These are phyloP conservation scores for Eupithecia subumbrata DNA, from an alignment of 2,888 invertebrate genomes.

Conservation along the genomic window DNA sequence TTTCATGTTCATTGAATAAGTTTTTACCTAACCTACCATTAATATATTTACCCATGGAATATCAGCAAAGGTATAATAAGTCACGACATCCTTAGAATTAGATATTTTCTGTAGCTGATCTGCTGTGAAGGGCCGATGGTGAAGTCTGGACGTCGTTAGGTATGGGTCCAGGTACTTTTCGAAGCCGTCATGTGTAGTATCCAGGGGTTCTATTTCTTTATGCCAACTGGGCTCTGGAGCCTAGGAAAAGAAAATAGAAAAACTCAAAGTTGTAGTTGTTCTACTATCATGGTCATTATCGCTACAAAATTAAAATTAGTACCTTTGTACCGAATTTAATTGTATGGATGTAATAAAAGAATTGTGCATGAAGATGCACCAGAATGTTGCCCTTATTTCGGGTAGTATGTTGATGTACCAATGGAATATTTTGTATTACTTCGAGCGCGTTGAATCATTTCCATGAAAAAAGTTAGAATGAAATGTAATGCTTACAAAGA, in stretches of 20 bases:
- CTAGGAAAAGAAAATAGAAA: constrained; percentile 44
- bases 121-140: constrained; percentile 71
- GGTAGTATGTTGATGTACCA: too few relatives aligned
- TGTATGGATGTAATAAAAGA: too few relatives aligned
- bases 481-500: too few relatives aligned
- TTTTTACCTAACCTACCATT: not conserved
- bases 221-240: constrained; percentile 58
- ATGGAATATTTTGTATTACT: too few relatives aligned
- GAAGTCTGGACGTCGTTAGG: constrained; percentile 69
- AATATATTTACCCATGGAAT: constrained; percentile 63
- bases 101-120: constrained; percentile 64
- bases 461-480: not conserved
- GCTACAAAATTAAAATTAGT: too few relatives aligned
- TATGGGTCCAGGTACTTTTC: constrained; percentile 76
- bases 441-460: not conserved
- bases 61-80: constrained; percentile 71
- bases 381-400: not conserved
- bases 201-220: constrained; percentile 64
- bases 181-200: constrained; percentile 73
- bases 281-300: too few relatives aligned
- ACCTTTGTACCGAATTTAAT: too few relatives aligned
- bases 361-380: not conserved
- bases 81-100: constrained; percentile 65
- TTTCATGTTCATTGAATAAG: not conserved
- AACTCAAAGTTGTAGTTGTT: not conserved